Conservation (phyloP, 2,888 invertebrate species). For the Lepidochrysops patricia region DNA sequence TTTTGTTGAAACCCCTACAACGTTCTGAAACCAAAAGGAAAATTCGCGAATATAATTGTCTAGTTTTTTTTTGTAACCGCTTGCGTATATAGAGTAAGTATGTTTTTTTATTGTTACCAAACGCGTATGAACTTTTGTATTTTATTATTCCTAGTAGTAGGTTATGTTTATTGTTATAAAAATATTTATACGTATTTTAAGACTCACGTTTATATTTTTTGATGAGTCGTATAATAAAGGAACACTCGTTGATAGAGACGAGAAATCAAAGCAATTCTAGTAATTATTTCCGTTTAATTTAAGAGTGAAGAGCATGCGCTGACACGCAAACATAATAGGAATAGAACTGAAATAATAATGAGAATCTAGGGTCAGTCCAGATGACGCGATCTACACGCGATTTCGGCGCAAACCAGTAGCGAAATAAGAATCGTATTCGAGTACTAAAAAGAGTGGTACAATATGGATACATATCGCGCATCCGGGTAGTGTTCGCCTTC, state of each 20-base stretch:
- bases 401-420: too few relatives aligned
- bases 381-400: neutral
- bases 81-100: neutral
- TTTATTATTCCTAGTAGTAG: neutral
- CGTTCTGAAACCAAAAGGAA: slow-evolving; percentile 11
- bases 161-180: neutral
- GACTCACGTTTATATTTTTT: neutral
- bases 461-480: too few relatives aligned
- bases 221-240: neutral
- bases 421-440: neutral
- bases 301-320: too few relatives aligned
- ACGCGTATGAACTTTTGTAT: neutral
- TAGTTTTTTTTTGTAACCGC: neutral
- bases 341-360: neutral
- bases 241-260: neutral
- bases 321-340: too few relatives aligned
- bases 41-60: neutral
- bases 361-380: neutral
- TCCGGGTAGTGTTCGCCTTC: neutral
- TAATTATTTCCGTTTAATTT: too few relatives aligned
- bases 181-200: neutral
- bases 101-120: slow-evolving; percentile 2
- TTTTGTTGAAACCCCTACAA: slow-evolving; percentile 8
- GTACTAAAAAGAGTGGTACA: neutral
- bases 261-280: too few relatives aligned